Percentiles rank a stretch among this genome's conserved stretches.
phyloP scores from a whole-genome alignment of 2,113 vertebrate species.

The Gopherus flavomarginatus region DNA sequence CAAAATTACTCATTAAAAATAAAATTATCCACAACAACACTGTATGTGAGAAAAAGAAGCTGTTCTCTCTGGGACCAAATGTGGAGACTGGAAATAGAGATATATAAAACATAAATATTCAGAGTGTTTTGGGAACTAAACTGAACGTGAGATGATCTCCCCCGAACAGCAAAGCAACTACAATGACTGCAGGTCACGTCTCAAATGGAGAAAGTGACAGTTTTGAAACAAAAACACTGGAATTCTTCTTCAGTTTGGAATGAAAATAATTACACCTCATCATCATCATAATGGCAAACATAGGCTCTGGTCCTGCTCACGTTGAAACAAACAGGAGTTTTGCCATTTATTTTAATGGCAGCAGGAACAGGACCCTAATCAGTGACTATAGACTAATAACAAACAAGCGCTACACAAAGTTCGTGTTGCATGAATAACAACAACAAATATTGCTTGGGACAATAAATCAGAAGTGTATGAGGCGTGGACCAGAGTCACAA shows the following conservation, averaged over 20 bases:
- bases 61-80: background rate
- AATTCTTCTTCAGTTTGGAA: background rate
- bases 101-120: constrained; percentile 6
- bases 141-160: constrained; percentile 1
- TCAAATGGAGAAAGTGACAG: constrained; percentile 8
- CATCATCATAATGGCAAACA: background rate
- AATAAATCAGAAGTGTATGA: background rate
- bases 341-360: background rate
- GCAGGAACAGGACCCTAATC: background rate
- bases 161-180: constrained; percentile 12
- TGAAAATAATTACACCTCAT: background rate
- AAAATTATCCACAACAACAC: background rate
- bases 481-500: background rate
- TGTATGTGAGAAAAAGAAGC: constrained; percentile 11
- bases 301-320: background rate
- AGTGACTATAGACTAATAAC: background rate
- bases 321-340: background rate
- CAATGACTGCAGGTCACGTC: constrained; percentile 24
- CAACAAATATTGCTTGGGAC: background rate
- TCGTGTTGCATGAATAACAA: background rate
- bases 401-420: background rate
- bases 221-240: constrained; percentile 16
- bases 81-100: background rate
- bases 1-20: constrained; percentile 53
- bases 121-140: background rate